Evolutionary conservation across 2,888 invertebrate genomes (phyloP).

Genomic region (Helobdella robusta): DNA sequence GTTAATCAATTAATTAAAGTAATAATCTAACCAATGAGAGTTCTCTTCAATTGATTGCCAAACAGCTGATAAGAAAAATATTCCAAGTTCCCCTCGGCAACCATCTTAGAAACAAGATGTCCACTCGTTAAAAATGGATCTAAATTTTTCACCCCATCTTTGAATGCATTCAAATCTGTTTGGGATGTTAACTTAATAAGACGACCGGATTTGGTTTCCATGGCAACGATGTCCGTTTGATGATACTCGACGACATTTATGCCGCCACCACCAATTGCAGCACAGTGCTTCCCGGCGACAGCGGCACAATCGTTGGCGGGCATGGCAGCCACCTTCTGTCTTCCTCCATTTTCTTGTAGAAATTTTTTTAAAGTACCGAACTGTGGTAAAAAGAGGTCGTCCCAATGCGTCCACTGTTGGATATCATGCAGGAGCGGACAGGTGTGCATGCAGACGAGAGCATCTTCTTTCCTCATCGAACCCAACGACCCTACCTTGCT

Average conservation of each 20-base stretch:
- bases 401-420: slow-evolving; percentile 44
- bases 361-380: slow-evolving; percentile 44
- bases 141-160: slow-evolving; percentile 33
- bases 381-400: slow-evolving; percentile 44
- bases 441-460: slow-evolving; percentile 42
- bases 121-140: slow-evolving; percentile 39
- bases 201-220: slow-evolving; percentile 42
- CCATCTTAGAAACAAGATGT: slow-evolving; percentile 44
- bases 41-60: slow-evolving; percentile 42
- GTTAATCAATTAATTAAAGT: no score
- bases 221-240: slow-evolving; percentile 36
- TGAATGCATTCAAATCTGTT: slow-evolving; percentile 40
- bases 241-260: neutral
- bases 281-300: no score
- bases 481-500: slow-evolving; percentile 42
- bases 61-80: slow-evolving; percentile 42
- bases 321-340: slow-evolving; percentile 28
- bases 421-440: slow-evolving; percentile 46
- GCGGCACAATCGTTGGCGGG: neutral
- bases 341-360: slow-evolving; percentile 43
- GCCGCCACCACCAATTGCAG: neutral
- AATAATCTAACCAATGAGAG: slow-evolving; percentile 40
- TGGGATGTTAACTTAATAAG: slow-evolving; percentile 40
- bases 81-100: slow-evolving; percentile 40
- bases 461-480: slow-evolving; percentile 41